Conservation (phyloP, 1,140 invertebrate species). For the Globodera rostochiensis region DNA sequence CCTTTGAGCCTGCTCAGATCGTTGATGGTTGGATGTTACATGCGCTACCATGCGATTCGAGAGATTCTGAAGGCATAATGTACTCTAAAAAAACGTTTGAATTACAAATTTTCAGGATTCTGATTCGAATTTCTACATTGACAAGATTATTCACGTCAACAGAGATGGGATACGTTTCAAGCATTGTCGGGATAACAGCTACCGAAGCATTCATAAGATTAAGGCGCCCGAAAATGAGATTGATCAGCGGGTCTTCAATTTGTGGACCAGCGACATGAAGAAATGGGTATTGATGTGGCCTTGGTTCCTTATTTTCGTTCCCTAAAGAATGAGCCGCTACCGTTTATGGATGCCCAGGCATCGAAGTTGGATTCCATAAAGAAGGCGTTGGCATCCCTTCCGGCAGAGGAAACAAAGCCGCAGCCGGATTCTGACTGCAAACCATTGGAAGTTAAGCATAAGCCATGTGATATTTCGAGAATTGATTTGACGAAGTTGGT, state of each 20-base stretch:
- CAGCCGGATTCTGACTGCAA: neutral
- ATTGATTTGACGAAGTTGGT: slow-evolving; percentile 11
- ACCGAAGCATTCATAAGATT: slow-evolving; percentile 20
- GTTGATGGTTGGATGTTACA: slow-evolving; percentile 8
- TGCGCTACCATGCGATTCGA: slow-evolving; percentile 22
- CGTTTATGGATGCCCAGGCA: neutral
- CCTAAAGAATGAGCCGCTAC: neutral
- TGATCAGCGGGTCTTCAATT: slow-evolving; percentile 9
- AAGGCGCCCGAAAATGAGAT: slow-evolving; percentile 9
- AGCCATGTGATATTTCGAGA: slow-evolving; percentile 7
- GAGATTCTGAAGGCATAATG: slow-evolving; percentile 15
- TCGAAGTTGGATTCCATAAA: neutral
- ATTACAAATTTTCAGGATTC: neutral
- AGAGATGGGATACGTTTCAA: slow-evolving; percentile 23
- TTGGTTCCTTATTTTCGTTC: neutral
- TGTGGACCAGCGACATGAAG: slow-evolving; percentile 7
- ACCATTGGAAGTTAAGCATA: neutral
- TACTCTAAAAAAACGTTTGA: neutral
- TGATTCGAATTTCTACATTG: slow-evolving; percentile 19
- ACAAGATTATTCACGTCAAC: slow-evolving; percentile 24
- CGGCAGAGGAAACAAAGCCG: neutral
- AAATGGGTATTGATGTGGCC: slow-evolving; percentile 16
- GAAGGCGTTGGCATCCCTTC: neutral
- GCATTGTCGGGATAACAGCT: slow-evolving; percentile 15
- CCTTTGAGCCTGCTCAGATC: neutral